phyloP scores from a whole-genome alignment of 2,113 vertebrate species.

The Melanerpes formicivorus region DNA sequence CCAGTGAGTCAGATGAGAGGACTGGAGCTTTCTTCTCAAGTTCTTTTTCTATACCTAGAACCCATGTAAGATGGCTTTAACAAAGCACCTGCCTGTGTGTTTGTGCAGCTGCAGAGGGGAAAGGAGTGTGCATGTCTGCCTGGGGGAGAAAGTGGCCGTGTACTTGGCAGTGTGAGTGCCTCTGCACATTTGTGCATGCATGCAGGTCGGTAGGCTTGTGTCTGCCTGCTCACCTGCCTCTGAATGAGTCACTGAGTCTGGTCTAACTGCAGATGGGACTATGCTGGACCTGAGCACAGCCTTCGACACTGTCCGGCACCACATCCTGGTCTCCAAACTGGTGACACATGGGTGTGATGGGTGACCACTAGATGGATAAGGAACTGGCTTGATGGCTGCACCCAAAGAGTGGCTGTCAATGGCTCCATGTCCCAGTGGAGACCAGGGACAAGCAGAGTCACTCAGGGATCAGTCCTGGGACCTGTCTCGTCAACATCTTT shows the following conservation, averaged over 20 bases:
- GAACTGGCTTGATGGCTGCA: no score
- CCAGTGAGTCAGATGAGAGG: neutral
- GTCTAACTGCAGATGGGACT: neutral
- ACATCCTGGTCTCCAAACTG: no score
- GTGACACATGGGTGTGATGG: no score
- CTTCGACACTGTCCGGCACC: no score
- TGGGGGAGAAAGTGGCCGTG: neutral
- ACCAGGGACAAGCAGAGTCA: no score
- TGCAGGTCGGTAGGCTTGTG: neutral
- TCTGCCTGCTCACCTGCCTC: neutral
- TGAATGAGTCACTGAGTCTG: neutral
- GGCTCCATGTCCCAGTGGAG: no score
- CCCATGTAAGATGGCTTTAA: slow-evolving; percentile 44
- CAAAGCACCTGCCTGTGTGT: neutral
- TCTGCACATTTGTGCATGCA: neutral
- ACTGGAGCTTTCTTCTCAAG: neutral
- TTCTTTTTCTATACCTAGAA: neutral
- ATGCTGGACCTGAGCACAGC: no score
- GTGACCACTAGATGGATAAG: no score
- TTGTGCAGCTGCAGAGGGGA: neutral
- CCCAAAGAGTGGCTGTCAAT: no score
- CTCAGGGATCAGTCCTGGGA: no score
- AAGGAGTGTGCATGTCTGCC: neutral
- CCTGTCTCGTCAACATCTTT: no score
- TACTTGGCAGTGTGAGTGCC: neutral